Percentiles rank a stretch among this genome's conserved stretches.
Evolutionary conservation across 2,113 vertebrate genomes (phyloP).

Genomic region (Damaliscus lunatus): DNA sequence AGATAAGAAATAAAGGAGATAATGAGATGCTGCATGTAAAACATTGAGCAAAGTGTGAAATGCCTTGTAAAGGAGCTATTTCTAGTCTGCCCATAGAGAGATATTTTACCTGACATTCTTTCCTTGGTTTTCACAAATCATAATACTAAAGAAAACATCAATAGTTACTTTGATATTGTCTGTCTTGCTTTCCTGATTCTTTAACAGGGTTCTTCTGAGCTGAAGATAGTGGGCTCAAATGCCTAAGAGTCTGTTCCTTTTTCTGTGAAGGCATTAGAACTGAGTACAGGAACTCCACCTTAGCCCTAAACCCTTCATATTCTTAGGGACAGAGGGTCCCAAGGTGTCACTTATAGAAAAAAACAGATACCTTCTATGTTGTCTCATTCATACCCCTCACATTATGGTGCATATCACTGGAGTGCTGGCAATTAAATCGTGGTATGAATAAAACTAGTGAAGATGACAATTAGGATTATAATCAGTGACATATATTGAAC

Average conservation of each 20-base stretch:
- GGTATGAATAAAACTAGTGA: not conserved
- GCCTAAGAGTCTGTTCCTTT: not conserved
- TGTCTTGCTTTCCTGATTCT: not conserved
- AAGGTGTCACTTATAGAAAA: not conserved
- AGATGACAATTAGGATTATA: not conserved
- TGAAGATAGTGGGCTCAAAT: not conserved
- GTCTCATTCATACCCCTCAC: not conserved
- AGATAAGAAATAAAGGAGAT: not conserved
- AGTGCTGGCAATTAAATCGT: not conserved
- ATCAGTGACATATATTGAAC: not conserved
- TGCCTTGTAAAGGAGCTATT: not conserved
- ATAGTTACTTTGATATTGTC: not conserved
- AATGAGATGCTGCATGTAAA: not conserved
- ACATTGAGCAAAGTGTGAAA: not conserved
- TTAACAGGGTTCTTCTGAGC: not conserved
- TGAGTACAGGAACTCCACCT: not conserved
- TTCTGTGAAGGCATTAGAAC: not conserved
- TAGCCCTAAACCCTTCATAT: not conserved
- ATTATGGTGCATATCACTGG: not conserved
- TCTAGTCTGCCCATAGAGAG: not conserved
- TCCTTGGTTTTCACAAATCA: not conserved
- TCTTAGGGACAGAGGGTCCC: not conserved
- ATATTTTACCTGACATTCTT: not conserved
- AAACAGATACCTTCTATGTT: not conserved
- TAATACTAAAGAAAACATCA: not conserved